A percentile compares a stretch with the other conserved stretches of the same genome.
phyloP scores from a whole-genome alignment of 37 sponge, comb jelly and placozoan genomes.

The Eunapius fragilis region DNA sequence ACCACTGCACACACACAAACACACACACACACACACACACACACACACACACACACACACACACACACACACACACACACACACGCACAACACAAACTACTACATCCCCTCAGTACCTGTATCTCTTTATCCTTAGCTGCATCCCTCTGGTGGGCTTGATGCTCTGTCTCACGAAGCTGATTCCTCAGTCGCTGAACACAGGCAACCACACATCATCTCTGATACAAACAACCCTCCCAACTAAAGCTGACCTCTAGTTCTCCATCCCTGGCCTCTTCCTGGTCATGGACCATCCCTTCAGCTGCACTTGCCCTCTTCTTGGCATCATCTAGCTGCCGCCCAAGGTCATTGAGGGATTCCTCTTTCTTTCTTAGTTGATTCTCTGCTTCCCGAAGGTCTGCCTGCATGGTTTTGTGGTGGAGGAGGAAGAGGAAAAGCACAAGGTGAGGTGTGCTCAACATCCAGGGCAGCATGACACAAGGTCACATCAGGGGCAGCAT shows the following conservation, averaged over 20 bases:
- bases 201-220: too few species aligned
- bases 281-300: background rate
- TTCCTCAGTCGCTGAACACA: slow-evolving; percentile 66
- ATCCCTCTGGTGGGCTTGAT: background rate
- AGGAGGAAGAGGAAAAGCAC: background rate
- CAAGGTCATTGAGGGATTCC: background rate
- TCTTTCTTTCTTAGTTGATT: background rate
- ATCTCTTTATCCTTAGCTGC: slow-evolving; percentile 11
- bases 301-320: background rate
- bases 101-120: slow-evolving; percentile 3
- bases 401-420: background rate
- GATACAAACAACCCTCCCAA: too few species aligned
- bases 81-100: background rate
- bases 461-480: too few species aligned
- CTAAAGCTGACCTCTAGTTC: background rate
- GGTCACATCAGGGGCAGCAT: too few species aligned
- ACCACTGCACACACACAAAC: background rate
- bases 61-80: too few species aligned
- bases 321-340: background rate
- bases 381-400: background rate
- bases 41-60: background rate
- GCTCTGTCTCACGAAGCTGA: background rate
- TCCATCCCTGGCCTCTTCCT: slow-evolving; percentile 30
- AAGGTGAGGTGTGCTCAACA: background rate
- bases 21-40: background rate